phyloP scores from a whole-genome alignment of 2,797 vertebrate species.

The Xiphorhynchus erythropygius region DNA sequence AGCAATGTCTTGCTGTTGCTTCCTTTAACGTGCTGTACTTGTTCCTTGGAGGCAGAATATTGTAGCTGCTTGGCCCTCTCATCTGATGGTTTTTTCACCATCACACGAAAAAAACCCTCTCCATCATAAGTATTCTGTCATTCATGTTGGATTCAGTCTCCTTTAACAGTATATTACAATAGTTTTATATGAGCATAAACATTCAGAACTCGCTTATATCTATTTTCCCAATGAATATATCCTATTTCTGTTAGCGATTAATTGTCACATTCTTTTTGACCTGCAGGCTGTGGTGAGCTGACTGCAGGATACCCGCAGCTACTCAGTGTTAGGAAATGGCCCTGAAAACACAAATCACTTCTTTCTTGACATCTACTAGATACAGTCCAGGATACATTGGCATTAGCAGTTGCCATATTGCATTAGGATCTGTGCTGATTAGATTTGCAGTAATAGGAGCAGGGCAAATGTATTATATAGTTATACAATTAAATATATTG shows the following conservation, averaged over 20 bases:
- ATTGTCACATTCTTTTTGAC: background rate
- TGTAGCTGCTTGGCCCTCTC: background rate
- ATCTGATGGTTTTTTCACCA: background rate
- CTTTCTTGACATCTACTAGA: background rate
- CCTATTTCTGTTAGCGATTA: background rate
- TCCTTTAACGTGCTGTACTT: background rate
- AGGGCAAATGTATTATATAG: slow-evolving; percentile 24
- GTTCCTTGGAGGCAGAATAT: background rate
- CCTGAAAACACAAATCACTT: slow-evolving; percentile 3
- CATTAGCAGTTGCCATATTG: slow-evolving; percentile 54
- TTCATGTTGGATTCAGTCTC: background rate
- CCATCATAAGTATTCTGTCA: background rate
- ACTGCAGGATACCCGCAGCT: background rate
- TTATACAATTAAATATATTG: slow-evolving; percentile 36
- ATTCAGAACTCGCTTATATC: background rate
- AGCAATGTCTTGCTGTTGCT: background rate
- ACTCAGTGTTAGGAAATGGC: background rate
- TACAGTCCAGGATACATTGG: slow-evolving; percentile 21
- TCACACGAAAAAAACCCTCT: background rate
- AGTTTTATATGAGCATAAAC: background rate
- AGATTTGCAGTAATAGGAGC: slow-evolving; percentile 43
- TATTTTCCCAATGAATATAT: background rate
- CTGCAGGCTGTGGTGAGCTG: background rate
- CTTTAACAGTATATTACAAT: background rate
- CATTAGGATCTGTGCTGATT: slow-evolving; percentile 52